Percentiles rank a stretch among this genome's conserved stretches.
Evolutionary conservation across 2,113 vertebrate genomes (phyloP).

Genomic region (Neodon shergylaensis): DNA sequence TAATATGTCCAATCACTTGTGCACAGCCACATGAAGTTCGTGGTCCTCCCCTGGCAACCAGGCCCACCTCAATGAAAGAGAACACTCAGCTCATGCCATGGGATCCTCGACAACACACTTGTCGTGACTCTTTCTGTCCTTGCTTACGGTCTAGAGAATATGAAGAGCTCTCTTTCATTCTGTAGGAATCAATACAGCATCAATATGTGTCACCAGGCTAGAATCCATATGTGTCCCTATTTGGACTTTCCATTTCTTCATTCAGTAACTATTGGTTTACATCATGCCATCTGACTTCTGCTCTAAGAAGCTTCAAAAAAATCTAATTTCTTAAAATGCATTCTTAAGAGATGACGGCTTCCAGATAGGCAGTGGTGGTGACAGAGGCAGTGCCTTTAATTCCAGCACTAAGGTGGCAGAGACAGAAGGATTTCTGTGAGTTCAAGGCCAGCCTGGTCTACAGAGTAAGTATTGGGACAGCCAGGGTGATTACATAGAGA

Average conservation of each 20-base stretch:
- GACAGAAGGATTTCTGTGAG: not conserved
- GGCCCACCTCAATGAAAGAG: not conserved
- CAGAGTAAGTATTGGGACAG: not conserved
- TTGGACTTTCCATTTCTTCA: conserved; percentile 61
- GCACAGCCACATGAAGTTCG: not conserved
- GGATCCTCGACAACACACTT: not conserved
- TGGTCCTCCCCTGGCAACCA: not conserved
- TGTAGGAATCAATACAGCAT: conserved; percentile 37
- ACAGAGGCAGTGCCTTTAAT: not conserved
- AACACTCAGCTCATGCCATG: not conserved
- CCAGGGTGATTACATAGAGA: not conserved
- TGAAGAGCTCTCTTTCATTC: conserved; percentile 28
- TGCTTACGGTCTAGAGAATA: not conserved
- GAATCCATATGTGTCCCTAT: conserved; percentile 59
- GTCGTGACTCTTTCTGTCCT: not conserved
- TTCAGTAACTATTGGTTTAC: conserved; percentile 42
- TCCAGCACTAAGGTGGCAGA: not conserved
- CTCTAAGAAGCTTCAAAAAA: conserved; percentile 63
- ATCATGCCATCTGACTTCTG: conserved; percentile 60
- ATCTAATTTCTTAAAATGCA: conserved; percentile 39
- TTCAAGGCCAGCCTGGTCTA: not conserved
- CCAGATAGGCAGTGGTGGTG: not conserved
- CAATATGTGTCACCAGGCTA: conserved; percentile 63
- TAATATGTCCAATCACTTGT: not conserved
- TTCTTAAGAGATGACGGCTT: conserved; percentile 3